phyloP scores from a whole-genome alignment of 2,888 invertebrate species.

The Zhuqinia jingwanae region DNA sequence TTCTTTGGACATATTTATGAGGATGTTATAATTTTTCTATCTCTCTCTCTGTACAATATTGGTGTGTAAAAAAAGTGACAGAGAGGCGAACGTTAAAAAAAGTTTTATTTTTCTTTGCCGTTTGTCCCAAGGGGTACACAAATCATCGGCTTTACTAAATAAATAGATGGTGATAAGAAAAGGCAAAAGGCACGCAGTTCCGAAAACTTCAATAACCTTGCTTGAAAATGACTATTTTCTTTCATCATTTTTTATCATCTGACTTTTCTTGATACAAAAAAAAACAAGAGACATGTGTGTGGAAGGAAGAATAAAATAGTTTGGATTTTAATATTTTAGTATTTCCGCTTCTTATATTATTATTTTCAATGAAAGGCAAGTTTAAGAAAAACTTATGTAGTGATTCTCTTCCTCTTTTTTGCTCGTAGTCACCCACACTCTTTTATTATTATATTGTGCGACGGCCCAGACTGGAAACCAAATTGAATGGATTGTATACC shows the following conservation, averaged over 20 bases:
- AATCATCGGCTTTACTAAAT: conserved; percentile 48
- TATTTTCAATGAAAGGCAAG: conserved; percentile 8
- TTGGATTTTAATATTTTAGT: not conserved
- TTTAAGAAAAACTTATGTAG: conserved; percentile 34
- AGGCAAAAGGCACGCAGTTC: conserved; percentile 2
- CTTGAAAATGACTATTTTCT: not conserved
- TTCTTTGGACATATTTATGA: conserved; percentile 18
- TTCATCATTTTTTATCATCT: conserved; percentile 14
- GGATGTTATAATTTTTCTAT: not conserved
- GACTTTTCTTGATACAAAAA: not conserved
- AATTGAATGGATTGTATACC: no score
- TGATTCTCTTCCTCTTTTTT: not conserved
- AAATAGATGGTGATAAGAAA: not conserved
- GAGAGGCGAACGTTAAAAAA: not conserved
- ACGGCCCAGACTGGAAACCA: no score
- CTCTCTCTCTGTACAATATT: no score
- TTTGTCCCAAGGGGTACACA: conserved; percentile 42
- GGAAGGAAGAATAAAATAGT: not conserved
- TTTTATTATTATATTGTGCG: conserved; percentile 33
- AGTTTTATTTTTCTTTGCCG: not conserved
- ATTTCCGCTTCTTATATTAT: conserved; percentile 1
- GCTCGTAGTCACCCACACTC: not conserved
- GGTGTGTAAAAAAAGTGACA: no score
- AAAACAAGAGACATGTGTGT: not conserved
- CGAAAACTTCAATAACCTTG: conserved; percentile 23